Conservation (phyloP, 2,888 invertebrate species). For the Perithous albicinctus region DNA sequence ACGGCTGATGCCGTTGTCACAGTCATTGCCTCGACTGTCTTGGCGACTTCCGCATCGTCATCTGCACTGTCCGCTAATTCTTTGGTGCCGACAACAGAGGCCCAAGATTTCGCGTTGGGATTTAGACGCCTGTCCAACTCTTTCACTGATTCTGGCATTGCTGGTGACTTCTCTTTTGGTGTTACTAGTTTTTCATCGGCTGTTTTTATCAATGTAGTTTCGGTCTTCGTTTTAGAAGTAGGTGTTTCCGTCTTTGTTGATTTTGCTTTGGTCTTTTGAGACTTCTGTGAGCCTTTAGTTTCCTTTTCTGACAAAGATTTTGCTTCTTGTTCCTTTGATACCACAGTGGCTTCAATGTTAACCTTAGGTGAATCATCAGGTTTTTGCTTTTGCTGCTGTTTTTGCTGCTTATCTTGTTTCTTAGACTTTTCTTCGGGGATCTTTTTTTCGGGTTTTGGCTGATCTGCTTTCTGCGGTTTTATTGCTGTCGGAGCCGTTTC, state of each 20-base stretch:
- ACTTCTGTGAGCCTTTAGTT: constrained; percentile 46
- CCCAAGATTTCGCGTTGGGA: constrained; percentile 78
- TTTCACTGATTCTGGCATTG: constrained; percentile 25
- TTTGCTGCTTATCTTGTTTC: constrained; percentile 7
- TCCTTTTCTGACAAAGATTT: constrained; percentile 45
- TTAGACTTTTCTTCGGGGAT: constrained; percentile 38
- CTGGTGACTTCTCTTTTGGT: constrained; percentile 38
- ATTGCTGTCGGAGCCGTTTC: constrained; percentile 26
- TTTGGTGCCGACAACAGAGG: constrained; percentile 75
- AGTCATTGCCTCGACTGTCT: constrained; percentile 42
- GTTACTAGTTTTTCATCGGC: constrained; percentile 43
- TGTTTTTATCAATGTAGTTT: background rate
- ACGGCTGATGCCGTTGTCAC: constrained; percentile 10
- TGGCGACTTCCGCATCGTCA: constrained; percentile 53
- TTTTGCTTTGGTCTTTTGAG: constrained; percentile 58
- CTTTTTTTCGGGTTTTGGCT: constrained; percentile 39
- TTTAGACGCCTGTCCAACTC: constrained; percentile 62
- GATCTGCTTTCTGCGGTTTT: constrained; percentile 28
- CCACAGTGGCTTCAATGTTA: background rate
- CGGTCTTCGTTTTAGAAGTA: constrained; percentile 24
- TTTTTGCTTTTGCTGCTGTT: constrained; percentile 7
- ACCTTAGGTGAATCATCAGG: constrained; percentile 38
- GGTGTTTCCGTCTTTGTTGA: constrained; percentile 41
- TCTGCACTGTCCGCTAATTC: constrained; percentile 41
- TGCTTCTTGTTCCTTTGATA: constrained; percentile 20